phyloP scores from a whole-genome alignment of 2,888 invertebrate genomes.

The Zygogramma bicolorata region DNA sequence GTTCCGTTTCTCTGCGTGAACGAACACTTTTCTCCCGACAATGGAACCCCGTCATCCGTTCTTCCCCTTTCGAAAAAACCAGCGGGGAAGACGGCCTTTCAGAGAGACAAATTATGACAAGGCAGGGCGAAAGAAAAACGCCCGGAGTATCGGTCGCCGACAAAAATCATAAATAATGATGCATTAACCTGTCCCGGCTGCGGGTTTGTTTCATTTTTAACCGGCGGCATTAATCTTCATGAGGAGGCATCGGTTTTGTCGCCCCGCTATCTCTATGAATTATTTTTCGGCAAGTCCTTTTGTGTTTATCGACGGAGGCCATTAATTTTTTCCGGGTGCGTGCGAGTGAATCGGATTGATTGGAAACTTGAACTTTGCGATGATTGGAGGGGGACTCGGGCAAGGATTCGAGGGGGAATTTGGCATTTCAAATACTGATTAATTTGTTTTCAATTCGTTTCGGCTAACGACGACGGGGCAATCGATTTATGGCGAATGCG shows the following conservation, averaged over 20 bases:
- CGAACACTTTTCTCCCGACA: not conserved
- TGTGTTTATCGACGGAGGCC: constrained; percentile 36
- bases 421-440: no score
- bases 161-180: constrained; percentile 60
- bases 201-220: constrained; percentile 57
- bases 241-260: constrained; percentile 47
- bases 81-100: constrained; percentile 28
- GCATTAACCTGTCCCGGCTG: constrained; percentile 58
- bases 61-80: constrained; percentile 25
- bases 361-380: constrained; percentile 28
- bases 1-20: no score
- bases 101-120: constrained; percentile 38
- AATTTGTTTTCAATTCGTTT: no score
- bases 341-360: constrained; percentile 16
- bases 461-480: no score
- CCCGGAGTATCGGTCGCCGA: constrained; percentile 41
- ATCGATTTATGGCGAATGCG: no score
- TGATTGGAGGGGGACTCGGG: no score
- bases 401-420: no score
- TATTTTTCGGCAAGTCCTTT: constrained; percentile 43
- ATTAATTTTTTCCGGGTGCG: constrained; percentile 37
- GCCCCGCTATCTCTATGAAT: constrained; percentile 45
- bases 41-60: not conserved
- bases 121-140: constrained; percentile 34
- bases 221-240: constrained; percentile 57